phyloP scores from a whole-genome alignment of 2,797 vertebrate genomes.

The Poeciliopsis turneri region DNA sequence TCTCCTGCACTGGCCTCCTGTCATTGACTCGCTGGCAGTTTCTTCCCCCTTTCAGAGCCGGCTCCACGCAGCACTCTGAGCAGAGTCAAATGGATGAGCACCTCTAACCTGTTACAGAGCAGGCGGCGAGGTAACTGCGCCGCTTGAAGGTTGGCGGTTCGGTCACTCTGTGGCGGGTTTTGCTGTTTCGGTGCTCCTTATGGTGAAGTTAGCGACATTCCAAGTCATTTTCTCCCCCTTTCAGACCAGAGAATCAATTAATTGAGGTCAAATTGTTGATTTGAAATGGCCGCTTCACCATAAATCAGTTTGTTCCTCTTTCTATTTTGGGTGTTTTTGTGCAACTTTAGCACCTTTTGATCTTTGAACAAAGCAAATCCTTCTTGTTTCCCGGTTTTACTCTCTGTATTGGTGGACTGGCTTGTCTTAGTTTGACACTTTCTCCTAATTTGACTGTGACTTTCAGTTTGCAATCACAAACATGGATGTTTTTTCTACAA shows the following conservation, averaged over 20 bases:
- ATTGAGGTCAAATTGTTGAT: conserved; percentile 4
- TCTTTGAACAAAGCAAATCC: not conserved
- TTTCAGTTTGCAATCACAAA: conserved; percentile 8
- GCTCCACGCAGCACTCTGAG: conserved; percentile 63
- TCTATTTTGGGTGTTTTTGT: conserved; percentile 13
- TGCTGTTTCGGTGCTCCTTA: conserved; percentile 41
- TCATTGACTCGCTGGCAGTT: conserved; percentile 42
- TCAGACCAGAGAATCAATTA: not conserved
- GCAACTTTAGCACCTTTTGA: not conserved
- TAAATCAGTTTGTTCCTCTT: conserved; percentile 31
- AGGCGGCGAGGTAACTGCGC: conserved; percentile 75
- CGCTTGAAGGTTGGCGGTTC: conserved; percentile 42
- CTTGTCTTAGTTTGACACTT: not conserved
- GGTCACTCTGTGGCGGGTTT: not conserved
- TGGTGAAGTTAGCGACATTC: conserved; percentile 29
- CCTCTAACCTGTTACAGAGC: conserved; percentile 79
- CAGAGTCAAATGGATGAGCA: conserved; percentile 74
- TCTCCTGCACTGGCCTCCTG: not conserved
- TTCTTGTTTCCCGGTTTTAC: conserved; percentile 3
- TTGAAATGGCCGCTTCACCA: conserved; percentile 6
- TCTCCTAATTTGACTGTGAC: conserved; percentile 9
- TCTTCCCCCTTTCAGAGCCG: conserved; percentile 62
- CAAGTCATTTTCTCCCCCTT: not conserved
- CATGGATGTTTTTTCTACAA: not conserved
- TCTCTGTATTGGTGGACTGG: conserved; percentile 8